Evolutionary conservation across 2,797 vertebrate species (phyloP).

Genomic region (Ctenopoma multispine): DNA sequence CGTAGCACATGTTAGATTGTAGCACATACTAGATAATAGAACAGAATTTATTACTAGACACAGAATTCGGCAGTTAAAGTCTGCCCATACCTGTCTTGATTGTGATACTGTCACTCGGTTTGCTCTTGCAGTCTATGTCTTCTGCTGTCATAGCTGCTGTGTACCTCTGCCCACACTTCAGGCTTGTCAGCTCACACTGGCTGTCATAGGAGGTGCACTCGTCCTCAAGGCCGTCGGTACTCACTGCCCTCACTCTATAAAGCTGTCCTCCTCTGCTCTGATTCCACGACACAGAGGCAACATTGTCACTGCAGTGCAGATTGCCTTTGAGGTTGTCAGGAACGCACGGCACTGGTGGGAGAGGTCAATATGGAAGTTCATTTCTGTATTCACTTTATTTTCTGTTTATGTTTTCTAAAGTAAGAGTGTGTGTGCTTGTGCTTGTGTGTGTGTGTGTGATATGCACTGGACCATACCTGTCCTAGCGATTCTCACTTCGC

Average conservation of each 20-base stretch:
- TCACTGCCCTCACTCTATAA: conserved; percentile 74
- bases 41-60: not conserved
- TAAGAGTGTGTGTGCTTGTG: not conserved
- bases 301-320: conserved; percentile 78
- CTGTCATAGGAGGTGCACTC: conserved; percentile 57
- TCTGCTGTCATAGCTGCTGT: conserved; percentile 73
- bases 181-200: conserved; percentile 72
- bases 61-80: not conserved
- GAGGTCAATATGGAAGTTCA: not conserved
- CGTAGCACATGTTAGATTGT: not conserved
- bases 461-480: conserved; percentile 70
- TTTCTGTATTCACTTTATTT: not conserved
- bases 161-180: conserved; percentile 82
- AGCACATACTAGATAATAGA: not conserved
- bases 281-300: conserved; percentile 79
- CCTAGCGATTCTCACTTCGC: conserved; percentile 58
- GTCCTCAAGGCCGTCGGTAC: conserved; percentile 50
- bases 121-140: conserved; percentile 77
- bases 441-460: not conserved
- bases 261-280: conserved; percentile 68
- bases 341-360: conserved; percentile 77
- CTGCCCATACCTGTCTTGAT: conserved; percentile 79
- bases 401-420: not conserved
- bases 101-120: conserved; percentile 62
- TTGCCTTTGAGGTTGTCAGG: conserved; percentile 72